Evolutionary conservation across 2,113 vertebrate genomes (phyloP).

Genomic region (Atlantisia rogersi): DNA sequence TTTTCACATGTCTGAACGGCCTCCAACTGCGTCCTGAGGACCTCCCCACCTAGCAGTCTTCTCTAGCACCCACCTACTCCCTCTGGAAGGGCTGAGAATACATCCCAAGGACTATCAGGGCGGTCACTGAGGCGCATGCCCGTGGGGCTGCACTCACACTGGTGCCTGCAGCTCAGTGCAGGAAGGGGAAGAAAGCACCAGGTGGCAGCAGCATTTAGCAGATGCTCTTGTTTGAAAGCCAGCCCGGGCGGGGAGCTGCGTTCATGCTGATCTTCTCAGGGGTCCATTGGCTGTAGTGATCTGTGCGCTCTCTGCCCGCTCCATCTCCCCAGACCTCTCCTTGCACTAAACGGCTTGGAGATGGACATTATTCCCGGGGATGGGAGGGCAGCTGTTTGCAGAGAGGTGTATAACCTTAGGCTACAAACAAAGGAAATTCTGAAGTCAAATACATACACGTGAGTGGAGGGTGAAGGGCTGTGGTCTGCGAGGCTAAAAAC

Average conservation of each 20-base stretch:
- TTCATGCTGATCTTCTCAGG: fast-evolving
- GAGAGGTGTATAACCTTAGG: fast-evolving
- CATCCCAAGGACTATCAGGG: neutral
- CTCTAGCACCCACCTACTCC: neutral
- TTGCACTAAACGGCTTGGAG: neutral
- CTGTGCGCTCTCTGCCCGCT: fast-evolving
- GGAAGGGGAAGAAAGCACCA: neutral
- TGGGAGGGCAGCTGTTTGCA: neutral
- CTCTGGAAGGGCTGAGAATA: neutral
- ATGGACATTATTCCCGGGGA: neutral
- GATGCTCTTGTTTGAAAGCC: neutral
- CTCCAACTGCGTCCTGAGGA: neutral
- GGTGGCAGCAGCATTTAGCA: slow-evolving; percentile 51
- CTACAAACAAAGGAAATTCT: neutral
- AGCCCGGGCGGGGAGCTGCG: fast-evolving
- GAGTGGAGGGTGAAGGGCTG: neutral
- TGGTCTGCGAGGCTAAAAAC: neutral
- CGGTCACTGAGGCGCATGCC: neutral
- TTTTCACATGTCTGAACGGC: neutral
- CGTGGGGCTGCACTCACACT: neutral
- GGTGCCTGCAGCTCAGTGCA: neutral
- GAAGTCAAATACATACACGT: neutral
- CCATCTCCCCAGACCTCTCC: neutral
- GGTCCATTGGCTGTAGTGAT: neutral
- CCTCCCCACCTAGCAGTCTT: neutral